These are phyloP conservation scores for Episyrphus balteatus DNA, from an alignment of 1,140 invertebrate genomes.

Conservation along the genomic window DNA sequence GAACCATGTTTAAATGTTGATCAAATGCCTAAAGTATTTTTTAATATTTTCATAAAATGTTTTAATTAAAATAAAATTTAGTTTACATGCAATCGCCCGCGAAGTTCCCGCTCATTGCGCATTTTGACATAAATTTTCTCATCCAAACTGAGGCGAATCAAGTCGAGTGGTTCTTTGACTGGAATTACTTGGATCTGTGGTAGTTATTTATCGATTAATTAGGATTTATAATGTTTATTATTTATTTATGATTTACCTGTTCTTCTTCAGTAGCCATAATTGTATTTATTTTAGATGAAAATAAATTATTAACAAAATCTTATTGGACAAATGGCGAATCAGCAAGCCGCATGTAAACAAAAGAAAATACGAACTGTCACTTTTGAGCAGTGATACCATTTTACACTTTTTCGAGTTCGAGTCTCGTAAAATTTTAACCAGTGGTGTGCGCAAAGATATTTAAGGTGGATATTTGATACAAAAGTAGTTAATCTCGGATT, in stretches of 20 bases:
- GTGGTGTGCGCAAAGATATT: no score
- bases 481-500: no score
- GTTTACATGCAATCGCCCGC: slow-evolving; percentile 86
- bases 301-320: slow-evolving; percentile 5
- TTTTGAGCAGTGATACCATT: no score
- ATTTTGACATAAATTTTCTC: slow-evolving; percentile 99
- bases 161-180: slow-evolving; percentile 94
- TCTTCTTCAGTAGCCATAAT: slow-evolving; percentile 31
- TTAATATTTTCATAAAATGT: neutral
- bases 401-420: no score
- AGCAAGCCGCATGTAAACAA: no score
- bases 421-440: no score
- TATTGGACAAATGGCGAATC: neutral
- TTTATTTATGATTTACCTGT: slow-evolving; percentile 15
- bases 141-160: slow-evolving; percentile 91
- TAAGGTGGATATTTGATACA: no score
- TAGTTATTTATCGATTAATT: slow-evolving; percentile 14
- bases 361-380: no score
- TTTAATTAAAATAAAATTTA: neutral
- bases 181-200: slow-evolving; percentile 57
- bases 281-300: slow-evolving; percentile 1
- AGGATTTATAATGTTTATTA: no score
- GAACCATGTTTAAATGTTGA: slow-evolving; percentile 97
- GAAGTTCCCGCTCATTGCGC: slow-evolving; percentile 91
- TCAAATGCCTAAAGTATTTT: slow-evolving; percentile 76